Evolutionary conservation across 2,113 vertebrate species (phyloP), one percentile per base, ranked within the genome.

Genomic region (Chinchilla lanigera): DNA sequence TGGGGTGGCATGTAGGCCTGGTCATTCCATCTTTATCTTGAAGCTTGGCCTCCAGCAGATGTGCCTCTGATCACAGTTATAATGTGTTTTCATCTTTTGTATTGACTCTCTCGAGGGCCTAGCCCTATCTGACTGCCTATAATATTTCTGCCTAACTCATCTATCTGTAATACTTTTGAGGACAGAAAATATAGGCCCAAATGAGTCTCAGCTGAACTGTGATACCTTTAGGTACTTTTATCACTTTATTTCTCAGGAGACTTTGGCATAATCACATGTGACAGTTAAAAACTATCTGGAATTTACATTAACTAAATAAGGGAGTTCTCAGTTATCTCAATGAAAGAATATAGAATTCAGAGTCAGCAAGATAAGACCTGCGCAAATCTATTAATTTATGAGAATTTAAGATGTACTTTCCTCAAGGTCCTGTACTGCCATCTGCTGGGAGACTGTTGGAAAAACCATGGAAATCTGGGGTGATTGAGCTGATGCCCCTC

Each of bases 361-460:
- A 95, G 65, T 61, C 9, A 78, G 60, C 86, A 58, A 93, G 33
- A 8, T 47, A 7, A 0, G 69, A 24, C 38, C 47, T 77, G 12
- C 17, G n/a, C 10, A 54, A 17, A 35, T 77, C 0, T 65, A 26
- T 30, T 58, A 54, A 6, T 30, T 82, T 56, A 28, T 67, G 33
- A 83, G 56, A 75, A 7, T 28, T 1, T 47, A 58, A 92, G 56
- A 19, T 7, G 1, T 7, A 44, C 63, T 7, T 96, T 82, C 54
- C 41, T 83, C 38, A 11, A 61, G 94, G 77, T 90, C 12, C 30
- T 90, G n/a, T 60, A 50, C 92, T 97, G 97, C 94, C 97, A 95
- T 83, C 96, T 97, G 56, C 94, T 97, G 97, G 94, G 20, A 71
- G 56, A 2, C 33, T 14, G 4, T 33, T 78, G 50, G 69, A 77